Base-by-base conservation (phyloP, 2,113 vertebrate genomes). In the Himantopus leucocephalus region DNA sequence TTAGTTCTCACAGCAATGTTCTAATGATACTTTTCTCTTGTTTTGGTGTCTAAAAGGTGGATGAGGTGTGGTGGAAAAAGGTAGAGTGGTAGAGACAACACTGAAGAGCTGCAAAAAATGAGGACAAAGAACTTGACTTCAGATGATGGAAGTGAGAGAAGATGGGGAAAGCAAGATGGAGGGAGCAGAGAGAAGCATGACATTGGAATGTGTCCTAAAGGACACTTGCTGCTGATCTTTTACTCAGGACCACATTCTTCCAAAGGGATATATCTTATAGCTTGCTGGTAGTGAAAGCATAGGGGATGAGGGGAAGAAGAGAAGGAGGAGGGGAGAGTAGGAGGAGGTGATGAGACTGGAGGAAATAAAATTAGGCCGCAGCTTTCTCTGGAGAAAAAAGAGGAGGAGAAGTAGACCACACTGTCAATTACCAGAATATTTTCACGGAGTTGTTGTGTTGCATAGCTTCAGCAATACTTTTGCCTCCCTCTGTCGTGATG, bases 401-500 rank as follows among this genome's bases (percentile, higher is more conserved):
- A 88, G 74, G 37, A 66, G 59, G 43, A 83, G 68, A 60, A 89
- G 29, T 12, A 91, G 78, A 37, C 11, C 37, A 55, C 29, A 35
- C 20, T 75, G 47, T 8, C 12, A 63, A 8, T 98, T 98, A 99
- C 99, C 99, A 99, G 97, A 99, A 98, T 97, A 99, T 99, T 87
- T 91, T 97, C 93, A 99, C 98, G 0, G 98, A 96, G 13, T 81
- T 74, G 95, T 99, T 99, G 71, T 98, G 97, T 32, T 95, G 97
- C 94, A 99, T 97, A 3, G 99, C 99, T 95, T 97, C 97, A 2
- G 99, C 98, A 27, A 99, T 98, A 47, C 96, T 97, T 94, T 92
- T 98, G 47, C 99, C 99, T 60, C 99, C 99, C 78, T 97, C 97
- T 22, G 98, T 97, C 0, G 99, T 98, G 97, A 99, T 99, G 89